Evolutionary conservation across 2,888 invertebrate species (phyloP), one percentile per base, ranked within the genome.

Genomic region (Congeria kusceri): DNA sequence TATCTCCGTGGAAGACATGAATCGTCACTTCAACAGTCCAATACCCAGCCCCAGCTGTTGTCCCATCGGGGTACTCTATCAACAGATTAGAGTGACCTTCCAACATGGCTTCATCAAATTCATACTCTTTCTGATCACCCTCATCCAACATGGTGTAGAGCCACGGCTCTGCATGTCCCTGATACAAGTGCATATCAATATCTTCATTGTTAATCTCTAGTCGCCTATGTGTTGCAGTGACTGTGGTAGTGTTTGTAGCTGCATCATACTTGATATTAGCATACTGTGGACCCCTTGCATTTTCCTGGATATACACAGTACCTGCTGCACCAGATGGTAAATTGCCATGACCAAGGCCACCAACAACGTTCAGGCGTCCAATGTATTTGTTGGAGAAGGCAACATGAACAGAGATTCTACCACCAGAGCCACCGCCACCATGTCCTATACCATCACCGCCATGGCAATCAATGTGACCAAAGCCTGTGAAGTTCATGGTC

Each of bases 221-320:
- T 20, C 87, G 68, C 68, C 80, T 83, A 62, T 89, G 86, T 29
- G 75, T 61, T 4, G 87, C 88, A 25, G 77, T 76, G 3, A 46
- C 59, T 25, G 66, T 62, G 5, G 77, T 75, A 44, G 53, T 67
- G 66, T 85, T 84, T 15, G 73, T 76, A 0, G 56, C 58, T 32
- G 65, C 64, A 63, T 88, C 83, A 70, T 90, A 90, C 65, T 90
- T 90, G 20, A 88, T 79, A 28, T 89, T 88, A n/a, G 88, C 87
- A 77, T 90, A 90, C 73, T 88, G 87, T 27, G 90, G 89, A n/a
- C 90, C 90, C 61, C 88, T 77, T n/a, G 81, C 86, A 28, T 87
- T 86, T 71, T 90, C 90, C 62, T 89, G 86, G 3, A 88, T 64
- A 64, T 90, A 90, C 0, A 85, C 86, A 18, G 90, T 90, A 53